phyloP scores from a whole-genome alignment of 2,888 invertebrate genomes.

The Troglohyphantes excavatus region DNA sequence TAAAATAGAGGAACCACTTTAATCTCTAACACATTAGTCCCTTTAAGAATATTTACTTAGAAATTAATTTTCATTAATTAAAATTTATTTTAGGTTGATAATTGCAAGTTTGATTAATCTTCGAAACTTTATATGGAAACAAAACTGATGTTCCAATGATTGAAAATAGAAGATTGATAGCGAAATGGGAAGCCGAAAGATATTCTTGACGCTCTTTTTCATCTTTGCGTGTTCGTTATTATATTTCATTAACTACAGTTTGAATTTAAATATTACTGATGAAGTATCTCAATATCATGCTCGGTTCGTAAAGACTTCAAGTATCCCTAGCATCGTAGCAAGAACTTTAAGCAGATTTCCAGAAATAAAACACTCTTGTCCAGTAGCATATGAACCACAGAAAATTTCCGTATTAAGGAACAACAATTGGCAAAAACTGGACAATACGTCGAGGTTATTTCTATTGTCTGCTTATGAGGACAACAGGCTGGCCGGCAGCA shows the following conservation, averaged over 20 bases:
- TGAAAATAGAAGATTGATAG: too few species aligned
- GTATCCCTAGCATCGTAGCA: constrained; percentile 32
- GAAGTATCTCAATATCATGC: background rate
- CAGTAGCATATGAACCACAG: background rate
- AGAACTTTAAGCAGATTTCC: background rate
- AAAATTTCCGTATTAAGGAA: background rate
- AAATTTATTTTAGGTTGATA: too few species aligned
- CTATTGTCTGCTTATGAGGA: constrained; percentile 80
- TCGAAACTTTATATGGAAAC: background rate
- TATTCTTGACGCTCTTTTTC: background rate
- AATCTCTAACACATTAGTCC: too few species aligned
- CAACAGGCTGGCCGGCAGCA: constrained; percentile 68
- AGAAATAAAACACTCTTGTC: constrained; percentile 11
- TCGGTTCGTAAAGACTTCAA: background rate
- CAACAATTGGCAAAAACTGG: constrained; percentile 30
- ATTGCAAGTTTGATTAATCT: too few species aligned
- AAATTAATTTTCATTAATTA: too few species aligned
- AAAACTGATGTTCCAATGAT: background rate
- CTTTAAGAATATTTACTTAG: too few species aligned
- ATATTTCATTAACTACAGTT: background rate
- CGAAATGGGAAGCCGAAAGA: constrained; percentile 8
- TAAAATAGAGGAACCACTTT: too few species aligned
- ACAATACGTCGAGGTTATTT: background rate
- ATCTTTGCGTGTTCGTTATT: background rate
- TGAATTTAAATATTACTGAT: background rate